Conservation (phyloP, 2,888 invertebrate species). For the Arge pagana region DNA sequence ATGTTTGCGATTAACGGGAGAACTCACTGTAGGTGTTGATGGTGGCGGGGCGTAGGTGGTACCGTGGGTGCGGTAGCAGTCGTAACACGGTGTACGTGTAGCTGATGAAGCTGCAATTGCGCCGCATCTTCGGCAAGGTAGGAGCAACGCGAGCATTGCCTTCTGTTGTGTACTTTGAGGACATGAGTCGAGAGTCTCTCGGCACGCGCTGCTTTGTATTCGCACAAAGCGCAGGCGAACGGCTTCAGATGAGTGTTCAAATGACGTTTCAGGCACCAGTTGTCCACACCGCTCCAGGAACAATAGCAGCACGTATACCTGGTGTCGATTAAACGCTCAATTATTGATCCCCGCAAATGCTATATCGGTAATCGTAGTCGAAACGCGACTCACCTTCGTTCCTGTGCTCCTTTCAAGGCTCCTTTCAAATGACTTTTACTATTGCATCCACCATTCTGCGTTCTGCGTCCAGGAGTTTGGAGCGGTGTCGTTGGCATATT, state of each 20-base stretch:
- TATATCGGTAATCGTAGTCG: too few species aligned
- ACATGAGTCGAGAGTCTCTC: slow-evolving; percentile 90
- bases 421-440: slow-evolving; percentile 53
- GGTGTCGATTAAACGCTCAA: slow-evolving; percentile 2
- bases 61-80: slow-evolving; percentile 40
- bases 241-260: slow-evolving; percentile 92
- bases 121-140: slow-evolving; percentile 84
- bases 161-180: slow-evolving; percentile 88
- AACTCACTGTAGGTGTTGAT: slow-evolving; percentile 31
- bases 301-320: slow-evolving; percentile 87
- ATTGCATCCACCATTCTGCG: slow-evolving; percentile 52
- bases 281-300: slow-evolving; percentile 90
- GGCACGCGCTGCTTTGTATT: slow-evolving; percentile 91
- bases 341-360: background rate
- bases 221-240: slow-evolving; percentile 87
- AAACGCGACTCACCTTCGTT: slow-evolving; percentile 50
- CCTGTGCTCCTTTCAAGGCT: slow-evolving; percentile 46
- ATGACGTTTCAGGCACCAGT: slow-evolving; percentile 91
- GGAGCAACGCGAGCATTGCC: slow-evolving; percentile 86
- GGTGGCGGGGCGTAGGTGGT: slow-evolving; percentile 25
- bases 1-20: too few species aligned
- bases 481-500: slow-evolving; percentile 41
- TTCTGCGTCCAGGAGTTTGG: slow-evolving; percentile 43
- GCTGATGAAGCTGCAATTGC: slow-evolving; percentile 78
- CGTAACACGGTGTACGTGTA: slow-evolving; percentile 50